Evolutionary conservation across 2,113 vertebrate species (phyloP).

Genomic region (Castor canadensis): DNA sequence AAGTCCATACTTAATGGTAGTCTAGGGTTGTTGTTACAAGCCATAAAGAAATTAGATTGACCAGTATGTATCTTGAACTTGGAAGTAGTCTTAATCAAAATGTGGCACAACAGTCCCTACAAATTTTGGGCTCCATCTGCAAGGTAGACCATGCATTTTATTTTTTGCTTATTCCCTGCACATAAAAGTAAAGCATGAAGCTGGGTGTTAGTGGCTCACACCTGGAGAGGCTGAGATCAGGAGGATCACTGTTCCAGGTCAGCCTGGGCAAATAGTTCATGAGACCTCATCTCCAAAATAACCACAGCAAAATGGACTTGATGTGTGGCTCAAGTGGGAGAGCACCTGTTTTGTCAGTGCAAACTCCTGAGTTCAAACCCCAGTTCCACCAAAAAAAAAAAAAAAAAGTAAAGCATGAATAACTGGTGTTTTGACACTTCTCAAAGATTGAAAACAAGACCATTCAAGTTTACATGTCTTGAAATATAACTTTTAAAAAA

Average conservation of each 20-base stretch:
- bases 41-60: neutral
- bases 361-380: too few species aligned
- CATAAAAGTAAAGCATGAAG: neutral
- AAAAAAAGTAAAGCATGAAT: neutral
- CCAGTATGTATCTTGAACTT: neutral
- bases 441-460: constrained; percentile 31
- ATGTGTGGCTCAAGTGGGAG: too few species aligned
- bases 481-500: constrained; percentile 13
- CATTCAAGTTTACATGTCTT: neutral
- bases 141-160: neutral
- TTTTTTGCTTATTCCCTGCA: neutral
- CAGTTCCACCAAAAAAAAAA: too few species aligned
- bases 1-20: neutral
- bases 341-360: too few species aligned
- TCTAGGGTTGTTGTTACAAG: neutral
- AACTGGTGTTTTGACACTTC: neutral
- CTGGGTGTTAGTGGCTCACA: too few species aligned
- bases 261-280: too few species aligned
- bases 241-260: too few species aligned
- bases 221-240: too few species aligned
- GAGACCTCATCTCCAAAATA: too few species aligned
- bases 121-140: neutral
- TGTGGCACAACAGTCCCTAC: neutral
- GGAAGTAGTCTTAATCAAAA: neutral
- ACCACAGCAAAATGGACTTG: too few species aligned